These are phyloP conservation scores for Hydrophis major DNA, from an alignment of 2,797 vertebrate genomes.

Conservation along the genomic window DNA sequence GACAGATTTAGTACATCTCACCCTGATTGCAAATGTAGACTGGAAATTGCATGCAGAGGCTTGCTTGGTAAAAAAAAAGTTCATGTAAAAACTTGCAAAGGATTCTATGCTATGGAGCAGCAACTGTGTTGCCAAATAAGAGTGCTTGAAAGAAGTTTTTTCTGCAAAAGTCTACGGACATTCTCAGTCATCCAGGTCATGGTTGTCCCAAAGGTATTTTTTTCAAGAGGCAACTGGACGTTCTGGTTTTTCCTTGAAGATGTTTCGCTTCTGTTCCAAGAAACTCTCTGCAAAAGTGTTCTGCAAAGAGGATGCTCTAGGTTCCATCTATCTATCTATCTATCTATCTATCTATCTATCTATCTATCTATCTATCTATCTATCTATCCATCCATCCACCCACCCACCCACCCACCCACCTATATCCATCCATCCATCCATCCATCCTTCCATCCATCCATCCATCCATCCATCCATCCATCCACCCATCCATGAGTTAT, in stretches of 20 bases:
- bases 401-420: not conserved
- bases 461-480: not conserved
- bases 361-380: not conserved
- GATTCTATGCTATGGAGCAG: conserved; percentile 36
- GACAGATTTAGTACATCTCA: conserved; percentile 69
- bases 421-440: accelerated
- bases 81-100: conserved; percentile 40
- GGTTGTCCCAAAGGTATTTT: not conserved
- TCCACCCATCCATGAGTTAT: not conserved
- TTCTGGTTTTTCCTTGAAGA: not conserved
- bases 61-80: conserved; percentile 47
- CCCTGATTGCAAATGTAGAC: conserved; percentile 53
- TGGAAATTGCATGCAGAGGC: conserved; percentile 46
- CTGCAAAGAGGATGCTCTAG: not conserved
- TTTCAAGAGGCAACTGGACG: not conserved
- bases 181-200: not conserved
- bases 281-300: accelerated
- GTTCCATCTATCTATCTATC: not conserved
- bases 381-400: not conserved
- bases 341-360: not conserved
- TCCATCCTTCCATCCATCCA: not conserved
- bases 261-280: not conserved
- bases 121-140: conserved; percentile 71
- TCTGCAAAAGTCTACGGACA: accelerated
- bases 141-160: conserved; percentile 32